phyloP scores from a whole-genome alignment of 2,797 vertebrate species.

The Enoplosus armatus region DNA sequence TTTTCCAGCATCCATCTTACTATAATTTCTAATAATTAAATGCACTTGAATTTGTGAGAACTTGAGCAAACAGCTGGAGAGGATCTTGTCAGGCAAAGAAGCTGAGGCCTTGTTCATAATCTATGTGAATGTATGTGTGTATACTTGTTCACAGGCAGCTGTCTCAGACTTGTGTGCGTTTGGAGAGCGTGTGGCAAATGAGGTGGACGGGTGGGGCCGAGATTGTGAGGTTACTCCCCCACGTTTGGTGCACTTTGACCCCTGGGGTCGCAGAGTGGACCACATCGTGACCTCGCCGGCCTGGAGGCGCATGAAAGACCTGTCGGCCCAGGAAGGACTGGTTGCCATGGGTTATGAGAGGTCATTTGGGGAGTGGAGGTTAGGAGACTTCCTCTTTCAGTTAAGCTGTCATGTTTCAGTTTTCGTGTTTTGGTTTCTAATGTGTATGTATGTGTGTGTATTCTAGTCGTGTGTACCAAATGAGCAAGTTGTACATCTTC shows the following conservation, averaged over 20 bases:
- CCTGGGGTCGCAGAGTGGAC: conserved; percentile 86
- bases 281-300: conserved; percentile 84
- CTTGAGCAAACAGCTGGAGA: not conserved
- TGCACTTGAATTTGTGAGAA: too few relatives aligned
- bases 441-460: conserved; percentile 54
- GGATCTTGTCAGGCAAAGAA: not conserved
- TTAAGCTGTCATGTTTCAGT: conserved; percentile 5
- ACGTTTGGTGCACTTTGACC: conserved; percentile 81
- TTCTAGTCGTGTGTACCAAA: conserved; percentile 89
- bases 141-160: conserved; percentile 61
- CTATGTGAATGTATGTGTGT: not conserved
- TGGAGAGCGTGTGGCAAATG: conserved; percentile 78
- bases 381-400: conserved; percentile 16
- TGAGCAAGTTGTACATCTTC: conserved; percentile 91
- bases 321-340: conserved; percentile 87
- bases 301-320: conserved; percentile 88
- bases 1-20: not conserved
- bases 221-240: conserved; percentile 87
- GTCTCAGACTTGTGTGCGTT: conserved; percentile 84
- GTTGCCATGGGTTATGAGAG: conserved; percentile 88
- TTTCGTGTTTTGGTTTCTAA: conserved; percentile 17
- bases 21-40: not conserved
- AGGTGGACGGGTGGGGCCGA: conserved; percentile 82
- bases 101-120: conserved; percentile 5
- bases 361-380: conserved; percentile 87